Conservation (phyloP, 2,888 invertebrate genomes). For the Ferdinandea cuprea region DNA sequence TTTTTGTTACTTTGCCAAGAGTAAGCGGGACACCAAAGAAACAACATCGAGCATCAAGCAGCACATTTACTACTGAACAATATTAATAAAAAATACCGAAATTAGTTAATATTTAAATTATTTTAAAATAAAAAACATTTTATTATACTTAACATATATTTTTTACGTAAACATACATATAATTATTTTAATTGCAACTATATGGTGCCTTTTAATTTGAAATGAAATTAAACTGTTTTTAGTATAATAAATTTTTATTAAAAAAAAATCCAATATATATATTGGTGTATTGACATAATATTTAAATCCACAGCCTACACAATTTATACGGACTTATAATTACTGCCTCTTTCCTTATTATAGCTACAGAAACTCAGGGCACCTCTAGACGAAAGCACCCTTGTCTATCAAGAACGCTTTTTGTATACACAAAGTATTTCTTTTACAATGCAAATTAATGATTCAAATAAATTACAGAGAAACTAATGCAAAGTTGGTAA, state of each 20-base stretch:
- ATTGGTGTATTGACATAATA: too few relatives aligned
- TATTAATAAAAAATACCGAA: slow-evolving; percentile 75
- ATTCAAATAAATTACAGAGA: too few relatives aligned
- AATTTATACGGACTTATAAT: too few relatives aligned
- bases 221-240: slow-evolving; percentile 59
- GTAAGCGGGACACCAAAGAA: slow-evolving; percentile 76
- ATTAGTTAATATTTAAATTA: slow-evolving; percentile 46
- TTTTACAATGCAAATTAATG: too few relatives aligned
- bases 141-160: slow-evolving; percentile 63
- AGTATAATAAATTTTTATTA: slow-evolving; percentile 57
- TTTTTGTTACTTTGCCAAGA: slow-evolving; percentile 81
- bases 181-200: slow-evolving; percentile 58
- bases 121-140: slow-evolving; percentile 7
- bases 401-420: too few relatives aligned
- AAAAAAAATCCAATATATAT: too few relatives aligned
- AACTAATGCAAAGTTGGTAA: too few relatives aligned
- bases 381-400: too few relatives aligned
- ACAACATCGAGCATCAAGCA: slow-evolving; percentile 54
- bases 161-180: slow-evolving; percentile 61
- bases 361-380: too few relatives aligned
- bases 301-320: too few relatives aligned
- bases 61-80: slow-evolving; percentile 61
- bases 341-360: too few relatives aligned
- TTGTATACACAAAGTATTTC: too few relatives aligned
- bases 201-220: slow-evolving; percentile 72